Conservation (phyloP, 2,797 vertebrate species). For the Channa striata region DNA sequence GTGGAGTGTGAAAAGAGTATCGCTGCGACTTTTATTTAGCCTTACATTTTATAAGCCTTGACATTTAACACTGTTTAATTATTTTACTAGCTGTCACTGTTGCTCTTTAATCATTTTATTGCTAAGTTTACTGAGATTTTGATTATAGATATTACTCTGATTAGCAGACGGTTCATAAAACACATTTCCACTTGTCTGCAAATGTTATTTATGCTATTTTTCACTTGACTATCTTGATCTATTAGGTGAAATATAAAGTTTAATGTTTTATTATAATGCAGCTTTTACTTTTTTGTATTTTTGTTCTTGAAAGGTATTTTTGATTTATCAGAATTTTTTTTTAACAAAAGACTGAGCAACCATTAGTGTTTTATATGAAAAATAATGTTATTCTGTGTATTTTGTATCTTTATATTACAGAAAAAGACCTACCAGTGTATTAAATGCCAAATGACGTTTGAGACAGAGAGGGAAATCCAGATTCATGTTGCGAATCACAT, state of each 20-base stretch:
- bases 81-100: background rate
- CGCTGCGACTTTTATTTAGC: background rate
- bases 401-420: conserved; percentile 76
- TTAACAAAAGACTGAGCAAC: too few species aligned
- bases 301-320: background rate
- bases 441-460: conserved; percentile 99
- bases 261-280: too few species aligned
- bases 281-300: too few species aligned
- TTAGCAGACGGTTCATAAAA: background rate
- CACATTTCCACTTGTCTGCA: background rate
- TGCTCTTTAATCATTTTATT: background rate
- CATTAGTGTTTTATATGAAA: background rate
- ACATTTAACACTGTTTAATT: background rate
- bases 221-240: background rate
- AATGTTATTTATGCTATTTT: background rate
- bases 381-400: background rate
- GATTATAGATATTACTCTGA: too few species aligned
- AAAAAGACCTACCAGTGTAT: conserved; percentile 99
- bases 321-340: background rate
- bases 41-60: background rate
- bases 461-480: conserved; percentile 98
- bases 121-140: too few species aligned
- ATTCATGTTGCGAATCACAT: conserved; percentile 99
- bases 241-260: background rate
- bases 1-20: background rate